Percentiles rank a stretch among this genome's conserved stretches.
These are phyloP conservation scores for Polypedilum vanderplanki DNA, from an alignment of 1,140 invertebrate species.

Conservation along the genomic window DNA sequence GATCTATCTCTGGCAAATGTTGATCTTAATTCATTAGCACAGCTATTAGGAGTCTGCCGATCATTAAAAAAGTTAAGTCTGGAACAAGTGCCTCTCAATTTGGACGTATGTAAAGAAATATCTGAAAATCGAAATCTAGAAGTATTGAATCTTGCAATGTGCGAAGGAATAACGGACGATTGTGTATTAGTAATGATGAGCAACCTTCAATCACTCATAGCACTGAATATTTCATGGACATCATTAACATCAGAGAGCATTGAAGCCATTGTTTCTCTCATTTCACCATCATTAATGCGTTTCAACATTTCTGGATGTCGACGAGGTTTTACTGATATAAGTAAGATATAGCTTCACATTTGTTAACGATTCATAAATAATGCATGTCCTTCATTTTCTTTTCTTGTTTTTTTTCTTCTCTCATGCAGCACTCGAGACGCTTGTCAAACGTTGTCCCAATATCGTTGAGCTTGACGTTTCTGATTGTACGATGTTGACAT, in stretches of 20 bases:
- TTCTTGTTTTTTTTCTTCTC: constrained; percentile 29
- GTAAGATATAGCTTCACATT: constrained; percentile 47
- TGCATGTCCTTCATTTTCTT: constrained; percentile 7
- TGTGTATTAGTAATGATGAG: constrained; percentile 54
- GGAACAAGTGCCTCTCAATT: constrained; percentile 63
- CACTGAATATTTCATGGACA: constrained; percentile 79
- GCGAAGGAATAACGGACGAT: constrained; percentile 52
- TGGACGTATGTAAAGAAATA: constrained; percentile 56
- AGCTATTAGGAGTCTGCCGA: constrained; percentile 59
- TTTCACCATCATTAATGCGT: constrained; percentile 58
- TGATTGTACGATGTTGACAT: constrained; percentile 68
- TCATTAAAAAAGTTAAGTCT: constrained; percentile 73
- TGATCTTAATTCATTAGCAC: constrained; percentile 50
- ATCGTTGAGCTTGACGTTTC: constrained; percentile 80
- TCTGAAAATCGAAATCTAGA: constrained; percentile 58
- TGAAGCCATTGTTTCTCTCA: constrained; percentile 51
- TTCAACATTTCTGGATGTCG: constrained; percentile 76
- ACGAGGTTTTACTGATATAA: constrained; percentile 63
- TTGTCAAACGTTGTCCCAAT: constrained; percentile 59
- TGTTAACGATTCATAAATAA: background rate
- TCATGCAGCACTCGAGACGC: constrained; percentile 56
- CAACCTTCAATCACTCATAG: constrained; percentile 57
- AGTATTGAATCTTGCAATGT: constrained; percentile 68
- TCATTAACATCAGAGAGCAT: constrained; percentile 54
- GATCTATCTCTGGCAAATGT: constrained; percentile 76